phyloP scores from a whole-genome alignment of 1,140 invertebrate species.

The Varroa destructor region DNA sequence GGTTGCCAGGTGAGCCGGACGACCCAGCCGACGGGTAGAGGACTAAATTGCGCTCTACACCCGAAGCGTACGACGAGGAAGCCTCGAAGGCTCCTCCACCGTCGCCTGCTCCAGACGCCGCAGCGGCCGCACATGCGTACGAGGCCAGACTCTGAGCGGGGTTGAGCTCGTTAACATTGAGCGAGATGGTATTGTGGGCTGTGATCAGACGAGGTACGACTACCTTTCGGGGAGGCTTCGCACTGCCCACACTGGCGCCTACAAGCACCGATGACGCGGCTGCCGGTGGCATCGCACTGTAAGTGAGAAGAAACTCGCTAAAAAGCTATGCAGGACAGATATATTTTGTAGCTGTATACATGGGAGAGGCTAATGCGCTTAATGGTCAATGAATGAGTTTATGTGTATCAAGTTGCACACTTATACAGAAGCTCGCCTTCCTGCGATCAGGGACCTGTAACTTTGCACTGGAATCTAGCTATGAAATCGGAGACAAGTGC shows the following conservation, averaged over 20 bases:
- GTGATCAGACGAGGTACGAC: constrained; percentile 24
- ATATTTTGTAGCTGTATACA: no score
- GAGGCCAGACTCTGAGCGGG: constrained; percentile 3
- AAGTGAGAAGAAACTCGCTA: neutral
- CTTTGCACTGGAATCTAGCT: neutral
- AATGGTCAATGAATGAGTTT: no score
- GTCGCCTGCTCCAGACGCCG: constrained; percentile 5
- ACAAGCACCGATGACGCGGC: constrained; percentile 12
- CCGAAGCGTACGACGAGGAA: constrained; percentile 13
- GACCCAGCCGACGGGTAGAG: constrained; percentile 16
- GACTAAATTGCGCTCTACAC: constrained; percentile 11
- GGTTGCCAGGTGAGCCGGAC: neutral
- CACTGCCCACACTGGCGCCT: neutral
- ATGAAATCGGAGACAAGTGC: neutral
- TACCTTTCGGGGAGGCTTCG: constrained; percentile 9
- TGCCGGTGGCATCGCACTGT: constrained; percentile 7
- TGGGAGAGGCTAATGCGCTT: no score
- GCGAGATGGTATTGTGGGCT: constrained; percentile 7
- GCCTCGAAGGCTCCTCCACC: constrained; percentile 23
- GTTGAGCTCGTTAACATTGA: constrained; percentile 25
- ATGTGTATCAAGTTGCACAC: no score
- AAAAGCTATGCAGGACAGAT: no score
- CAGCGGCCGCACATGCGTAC: neutral
- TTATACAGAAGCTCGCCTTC: no score
- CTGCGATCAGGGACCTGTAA: neutral